Evolutionary conservation across 2,113 vertebrate genomes (phyloP).

Genomic region (Orcinus orca): DNA sequence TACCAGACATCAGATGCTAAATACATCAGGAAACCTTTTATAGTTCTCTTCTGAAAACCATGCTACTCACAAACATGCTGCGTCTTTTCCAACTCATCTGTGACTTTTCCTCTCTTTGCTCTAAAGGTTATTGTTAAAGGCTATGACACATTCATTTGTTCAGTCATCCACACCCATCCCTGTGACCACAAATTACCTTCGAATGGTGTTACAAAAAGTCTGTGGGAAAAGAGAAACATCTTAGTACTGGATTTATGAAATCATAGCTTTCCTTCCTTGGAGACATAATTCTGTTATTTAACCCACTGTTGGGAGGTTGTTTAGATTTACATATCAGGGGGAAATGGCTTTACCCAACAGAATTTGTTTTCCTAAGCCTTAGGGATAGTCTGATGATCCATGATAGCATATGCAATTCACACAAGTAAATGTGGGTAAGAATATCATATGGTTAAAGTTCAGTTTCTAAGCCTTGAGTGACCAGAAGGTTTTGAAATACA

Average conservation of each 20-base stretch:
- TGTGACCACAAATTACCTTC: slow-evolving; percentile 48
- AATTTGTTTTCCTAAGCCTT: slow-evolving; percentile 14
- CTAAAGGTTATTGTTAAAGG: slow-evolving; percentile 31
- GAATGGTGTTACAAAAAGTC: slow-evolving; percentile 25
- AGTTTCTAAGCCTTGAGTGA: slow-evolving; percentile 12
- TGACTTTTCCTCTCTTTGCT: slow-evolving; percentile 6
- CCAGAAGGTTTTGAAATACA: neutral
- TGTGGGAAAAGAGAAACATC: slow-evolving; percentile 44
- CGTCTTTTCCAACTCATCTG: neutral
- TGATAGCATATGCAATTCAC: neutral
- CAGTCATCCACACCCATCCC: slow-evolving; percentile 11
- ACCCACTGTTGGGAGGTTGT: neutral
- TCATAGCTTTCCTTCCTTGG: neutral
- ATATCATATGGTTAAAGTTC: neutral
- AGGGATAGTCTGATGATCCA: neutral
- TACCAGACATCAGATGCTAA: slow-evolving; percentile 22
- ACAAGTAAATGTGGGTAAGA: neutral
- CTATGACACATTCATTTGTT: slow-evolving; percentile 31
- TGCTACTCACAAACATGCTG: neutral
- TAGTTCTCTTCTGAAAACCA: slow-evolving; percentile 39
- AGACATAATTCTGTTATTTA: slow-evolving; percentile 51
- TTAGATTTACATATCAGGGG: slow-evolving; percentile 1
- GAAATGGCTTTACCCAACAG: slow-evolving; percentile 11
- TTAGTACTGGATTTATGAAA: slow-evolving; percentile 30
- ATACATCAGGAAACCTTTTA: neutral